Evolutionary conservation across 2,888 invertebrate genomes (phyloP), one percentile per base, ranked within the genome.

Genomic region (Parnassius glacialis): DNA sequence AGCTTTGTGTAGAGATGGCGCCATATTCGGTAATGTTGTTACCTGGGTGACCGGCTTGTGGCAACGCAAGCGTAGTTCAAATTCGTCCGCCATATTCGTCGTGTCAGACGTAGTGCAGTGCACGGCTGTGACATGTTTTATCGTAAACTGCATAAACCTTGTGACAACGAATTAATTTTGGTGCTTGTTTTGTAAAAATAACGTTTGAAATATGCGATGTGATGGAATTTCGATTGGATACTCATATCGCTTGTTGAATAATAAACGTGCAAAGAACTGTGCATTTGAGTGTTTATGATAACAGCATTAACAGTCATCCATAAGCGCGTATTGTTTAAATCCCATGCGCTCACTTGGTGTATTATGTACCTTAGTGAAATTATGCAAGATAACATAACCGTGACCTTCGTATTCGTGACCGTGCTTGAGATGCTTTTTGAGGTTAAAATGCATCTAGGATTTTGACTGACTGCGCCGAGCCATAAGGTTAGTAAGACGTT

Each of bases 61-160:
- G 74, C 69, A 69, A 81, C 84, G 90, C 90, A 89, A 84, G 90
- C 90, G 90, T 90, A 90, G 90, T 91, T 88, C 82, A 81, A 89
- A 89, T 84, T 84, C 90, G 85, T 88, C 90, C 90, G 91, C 90
- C 90, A 91, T 91, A 89, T 91, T 91, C 88, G 89, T 89, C 89
- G 90, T 88, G 89, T 90, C 90, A 84, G 86, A 81, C 89, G 88
- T 84, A 87, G 84, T 89, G 88, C 87, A 86, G 86, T 86, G 89
- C 80, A 81, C 88, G 84, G 83, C 84, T 84, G 85, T 88, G 83
- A 78, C 85, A 90, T 89, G 89, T 90, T 90, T 88, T 87, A 81
- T 84, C 88, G 87, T 85, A 87, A 90, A 87, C 77, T 84, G 79
- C 76, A 83, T 79, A 81, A 78, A 85, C 83, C 80, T 78, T 81